Evolutionary conservation across 1,140 invertebrate species (phyloP).

Genomic region (Mylabris phalerata): DNA sequence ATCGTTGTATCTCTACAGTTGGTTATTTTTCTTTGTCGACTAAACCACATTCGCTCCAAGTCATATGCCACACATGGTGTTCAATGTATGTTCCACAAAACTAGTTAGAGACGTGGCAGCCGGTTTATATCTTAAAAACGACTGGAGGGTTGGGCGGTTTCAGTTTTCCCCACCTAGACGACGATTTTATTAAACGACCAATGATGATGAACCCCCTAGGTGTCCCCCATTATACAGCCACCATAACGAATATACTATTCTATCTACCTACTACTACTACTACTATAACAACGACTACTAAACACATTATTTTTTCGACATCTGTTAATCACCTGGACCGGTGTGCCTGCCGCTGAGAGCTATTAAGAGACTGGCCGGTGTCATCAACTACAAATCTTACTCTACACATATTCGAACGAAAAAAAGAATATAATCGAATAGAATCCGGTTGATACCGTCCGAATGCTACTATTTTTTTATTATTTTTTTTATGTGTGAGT

Average conservation of each 20-base stretch:
- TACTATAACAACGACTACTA: not conserved
- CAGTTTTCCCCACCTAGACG: not conserved
- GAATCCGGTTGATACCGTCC: slow-evolving; percentile 1
- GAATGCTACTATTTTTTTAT: not conserved
- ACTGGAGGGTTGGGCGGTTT: slow-evolving; percentile 9
- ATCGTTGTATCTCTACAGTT: too few relatives aligned
- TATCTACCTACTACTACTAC: too few relatives aligned
- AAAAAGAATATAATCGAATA: not conserved
- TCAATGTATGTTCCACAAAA: not conserved
- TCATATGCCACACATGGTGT: slow-evolving; percentile 29
- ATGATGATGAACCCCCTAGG: slow-evolving; percentile 15
- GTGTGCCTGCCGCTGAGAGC: slow-evolving; percentile 21
- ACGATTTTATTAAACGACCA: slow-evolving; percentile 6
- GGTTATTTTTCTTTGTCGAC: too few relatives aligned
- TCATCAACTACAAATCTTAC: slow-evolving; percentile 2
- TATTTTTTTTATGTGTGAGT: not conserved
- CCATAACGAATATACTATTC: too few relatives aligned
- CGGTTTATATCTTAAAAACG: slow-evolving; percentile 1
- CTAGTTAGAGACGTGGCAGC: slow-evolving; percentile 7
- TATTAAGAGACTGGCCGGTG: slow-evolving; percentile 19
- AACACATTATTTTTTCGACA: slow-evolving; percentile 26
- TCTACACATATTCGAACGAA: not conserved
- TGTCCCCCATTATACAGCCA: slow-evolving; percentile 6
- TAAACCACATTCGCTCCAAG: not conserved
- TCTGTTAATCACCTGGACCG: slow-evolving; percentile 29